phyloP scores from a whole-genome alignment of 2,113 vertebrate genomes.

The Acinonyx jubatus region DNA sequence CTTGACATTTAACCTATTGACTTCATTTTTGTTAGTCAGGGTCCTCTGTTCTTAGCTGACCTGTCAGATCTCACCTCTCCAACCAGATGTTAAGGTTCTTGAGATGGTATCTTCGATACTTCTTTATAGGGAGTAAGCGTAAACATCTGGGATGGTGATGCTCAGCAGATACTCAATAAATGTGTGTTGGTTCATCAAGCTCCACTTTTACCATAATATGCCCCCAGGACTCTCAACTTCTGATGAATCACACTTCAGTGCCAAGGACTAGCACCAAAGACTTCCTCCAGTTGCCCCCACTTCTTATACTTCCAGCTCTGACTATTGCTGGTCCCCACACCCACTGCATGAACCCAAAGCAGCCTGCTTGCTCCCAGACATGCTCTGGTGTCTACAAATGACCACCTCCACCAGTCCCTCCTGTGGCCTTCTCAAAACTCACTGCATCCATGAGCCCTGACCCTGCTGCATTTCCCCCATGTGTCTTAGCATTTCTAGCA shows the following conservation, averaged over 20 bases:
- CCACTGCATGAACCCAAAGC: background rate
- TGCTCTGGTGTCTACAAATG: background rate
- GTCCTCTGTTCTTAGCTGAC: background rate
- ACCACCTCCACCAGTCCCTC: background rate
- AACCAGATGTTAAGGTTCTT: background rate
- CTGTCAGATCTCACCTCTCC: background rate
- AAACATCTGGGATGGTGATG: background rate
- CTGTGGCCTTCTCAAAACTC: background rate
- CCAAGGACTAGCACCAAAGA: background rate
- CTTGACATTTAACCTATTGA: background rate
- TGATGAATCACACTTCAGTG: background rate
- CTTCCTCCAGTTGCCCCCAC: background rate
- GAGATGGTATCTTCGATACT: background rate
- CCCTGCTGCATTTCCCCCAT: accelerated
- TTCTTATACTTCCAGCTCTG: background rate
- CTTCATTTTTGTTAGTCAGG: background rate
- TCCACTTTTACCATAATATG: background rate
- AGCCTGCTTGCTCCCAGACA: background rate
- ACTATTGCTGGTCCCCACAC: background rate
- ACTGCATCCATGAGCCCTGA: background rate
- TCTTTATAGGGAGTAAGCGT: background rate
- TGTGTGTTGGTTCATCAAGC: background rate
- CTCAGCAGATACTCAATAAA: background rate
- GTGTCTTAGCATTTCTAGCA: background rate
- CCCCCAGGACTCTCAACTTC: background rate